Percentiles rank a stretch among this genome's conserved stretches.
phyloP scores from a whole-genome alignment of 2,797 vertebrate species.

The Arnoldichthys spilopterus region DNA sequence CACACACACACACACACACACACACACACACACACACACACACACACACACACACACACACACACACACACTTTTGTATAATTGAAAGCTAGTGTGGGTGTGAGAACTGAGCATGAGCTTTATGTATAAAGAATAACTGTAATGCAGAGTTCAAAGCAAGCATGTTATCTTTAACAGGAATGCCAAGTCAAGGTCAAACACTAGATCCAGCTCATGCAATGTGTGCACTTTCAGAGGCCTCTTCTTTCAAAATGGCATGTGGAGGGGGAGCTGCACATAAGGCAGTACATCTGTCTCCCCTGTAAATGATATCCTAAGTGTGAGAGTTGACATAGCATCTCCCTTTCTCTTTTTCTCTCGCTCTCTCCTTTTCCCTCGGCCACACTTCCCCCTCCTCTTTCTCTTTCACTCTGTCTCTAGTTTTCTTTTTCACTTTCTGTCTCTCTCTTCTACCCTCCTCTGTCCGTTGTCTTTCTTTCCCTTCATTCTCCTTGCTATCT shows the following conservation, averaged over 20 bases:
- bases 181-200: slow-evolving; percentile 7
- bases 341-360: not conserved
- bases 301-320: slow-evolving; percentile 49
- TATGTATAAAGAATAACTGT: not conserved
- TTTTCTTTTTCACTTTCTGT: too few relatives aligned
- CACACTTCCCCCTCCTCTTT: too few relatives aligned
- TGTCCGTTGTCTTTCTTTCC: too few relatives aligned
- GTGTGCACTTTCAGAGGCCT: slow-evolving; percentile 31
- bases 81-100: not conserved
- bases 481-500: not conserved
- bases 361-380: not conserved
- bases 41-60: not conserved
- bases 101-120: slow-evolving; percentile 1
- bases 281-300: slow-evolving; percentile 50
- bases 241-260: slow-evolving; percentile 27
- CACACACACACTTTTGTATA: slow-evolving; percentile 13
- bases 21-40: not conserved
- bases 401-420: not conserved
- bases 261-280: slow-evolving; percentile 27
- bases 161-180: not conserved
- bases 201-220: not conserved
- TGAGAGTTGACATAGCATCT: slow-evolving; percentile 13
- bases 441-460: not conserved
- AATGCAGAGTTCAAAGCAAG: not conserved
- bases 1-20: not conserved